Base-by-base conservation (phyloP, 1,140 invertebrate genomes). In the Manduca sexta region DNA sequence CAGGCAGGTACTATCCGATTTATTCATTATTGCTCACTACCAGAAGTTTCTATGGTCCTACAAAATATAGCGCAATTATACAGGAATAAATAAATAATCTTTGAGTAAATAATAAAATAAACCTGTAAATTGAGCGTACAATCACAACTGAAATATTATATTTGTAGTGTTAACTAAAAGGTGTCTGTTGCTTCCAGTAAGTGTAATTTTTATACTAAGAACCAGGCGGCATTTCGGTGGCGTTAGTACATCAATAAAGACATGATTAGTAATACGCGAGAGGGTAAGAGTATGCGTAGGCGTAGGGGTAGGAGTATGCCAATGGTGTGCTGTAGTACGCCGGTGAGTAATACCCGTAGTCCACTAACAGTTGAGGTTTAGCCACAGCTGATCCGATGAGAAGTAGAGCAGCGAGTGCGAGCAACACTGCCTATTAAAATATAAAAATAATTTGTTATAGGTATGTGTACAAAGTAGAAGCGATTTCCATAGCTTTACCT, bases 281-380 rank as follows among this genome's bases (percentile, higher is more conserved):
- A 0, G 81, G 73, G 45, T 82, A 82, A 11, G 76, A 64, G 37
- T 86, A 86, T 0, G 79, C 56, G 37, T 86, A 86, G 2, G 77
- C 72, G 49, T 83, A 85, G 3, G 81, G 75, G 45, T 81, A 74
- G 11, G 72, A 57, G 56, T 84, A 84, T 1, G 80, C 59, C 0
- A 74, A 56, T 3, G 77, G 69, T 0, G 74, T 53, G 29, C 69
- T 65, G 57, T 82, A 83, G 59, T 84, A 83, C 10, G 65, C 64
- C 1, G 79, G 69, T 3, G 75, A 52, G 62, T 84, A 85, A 66
- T 86, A 86, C 1, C 74, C 70, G 54, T 78, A 79, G 60, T 81
- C 79, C 16, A 72, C 38, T 39, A 81, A 54, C 44, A 84, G 51
- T 34, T 83, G 72, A 3, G 84, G 74, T 53, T 86, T 85, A 7